Percentiles rank a stretch among this genome's conserved stretches.
Conservation (phyloP, 2,113 vertebrate genomes). For the Crotalus horridus region DNA sequence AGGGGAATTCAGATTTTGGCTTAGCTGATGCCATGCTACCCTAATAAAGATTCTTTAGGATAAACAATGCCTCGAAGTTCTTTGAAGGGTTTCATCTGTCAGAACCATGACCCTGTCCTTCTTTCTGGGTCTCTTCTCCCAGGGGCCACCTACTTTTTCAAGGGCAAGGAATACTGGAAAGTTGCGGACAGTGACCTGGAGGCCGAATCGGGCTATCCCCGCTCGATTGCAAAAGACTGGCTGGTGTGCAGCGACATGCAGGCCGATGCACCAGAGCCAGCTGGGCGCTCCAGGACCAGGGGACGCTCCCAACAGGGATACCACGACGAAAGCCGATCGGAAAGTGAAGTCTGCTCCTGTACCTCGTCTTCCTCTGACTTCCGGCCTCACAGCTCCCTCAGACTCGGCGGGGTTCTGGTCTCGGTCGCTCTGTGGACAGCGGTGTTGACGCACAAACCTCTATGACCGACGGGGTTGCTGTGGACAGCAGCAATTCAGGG, state of each 20-base stretch:
- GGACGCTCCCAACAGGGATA: conserved; percentile 66
- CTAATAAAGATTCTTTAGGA: too few relatives aligned
- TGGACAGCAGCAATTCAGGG: background rate
- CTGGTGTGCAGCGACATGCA: conserved; percentile 85
- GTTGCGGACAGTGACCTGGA: conserved; percentile 83
- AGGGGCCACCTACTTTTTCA: conserved; percentile 95
- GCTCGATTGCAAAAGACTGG: conserved; percentile 88
- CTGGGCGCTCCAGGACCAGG: conserved; percentile 62
- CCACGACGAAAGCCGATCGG: conserved; percentile 72
- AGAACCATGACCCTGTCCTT: too few relatives aligned
- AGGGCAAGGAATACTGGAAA: conserved; percentile 93
- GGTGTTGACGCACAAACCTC: conserved; percentile 49
- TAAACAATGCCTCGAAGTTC: too few relatives aligned
- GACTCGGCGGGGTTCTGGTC: conserved; percentile 34
- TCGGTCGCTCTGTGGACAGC: conserved; percentile 66
- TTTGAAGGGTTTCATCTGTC: too few relatives aligned
- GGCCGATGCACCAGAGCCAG: conserved; percentile 68
- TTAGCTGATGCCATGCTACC: too few relatives aligned
- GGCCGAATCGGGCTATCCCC: conserved; percentile 80
- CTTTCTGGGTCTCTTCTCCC: background rate
- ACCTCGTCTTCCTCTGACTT: conserved; percentile 80
- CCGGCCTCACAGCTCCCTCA: background rate
- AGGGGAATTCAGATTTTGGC: too few relatives aligned
- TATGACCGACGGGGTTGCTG: conserved; percentile 64
- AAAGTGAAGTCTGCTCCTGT: conserved; percentile 86